These are phyloP conservation scores for Phaenicophaeus curvirostris DNA, from an alignment of 2,797 vertebrate genomes.

Conservation along the genomic window DNA sequence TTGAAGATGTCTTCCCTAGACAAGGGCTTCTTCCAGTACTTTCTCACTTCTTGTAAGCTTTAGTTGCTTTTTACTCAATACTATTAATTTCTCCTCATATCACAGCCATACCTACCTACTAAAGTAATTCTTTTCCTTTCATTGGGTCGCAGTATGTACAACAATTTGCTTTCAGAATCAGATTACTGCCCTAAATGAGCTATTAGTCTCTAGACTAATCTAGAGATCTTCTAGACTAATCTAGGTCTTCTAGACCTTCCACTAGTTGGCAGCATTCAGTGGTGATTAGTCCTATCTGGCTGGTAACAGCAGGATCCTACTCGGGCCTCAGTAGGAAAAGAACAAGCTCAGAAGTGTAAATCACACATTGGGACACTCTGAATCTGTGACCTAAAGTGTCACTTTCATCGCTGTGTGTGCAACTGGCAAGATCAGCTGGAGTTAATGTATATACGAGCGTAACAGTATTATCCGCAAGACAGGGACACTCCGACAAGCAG, in stretches of 20 bases:
- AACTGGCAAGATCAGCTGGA: not conserved
- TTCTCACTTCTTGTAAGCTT: not conserved
- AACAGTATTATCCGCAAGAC: not conserved
- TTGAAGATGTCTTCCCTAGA: not conserved
- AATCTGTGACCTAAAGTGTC: not conserved
- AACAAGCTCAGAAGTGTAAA: not conserved
- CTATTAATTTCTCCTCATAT: not conserved
- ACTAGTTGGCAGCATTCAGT: not conserved
- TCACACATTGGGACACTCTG: not conserved
- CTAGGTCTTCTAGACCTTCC: not conserved
- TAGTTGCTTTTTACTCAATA: not conserved
- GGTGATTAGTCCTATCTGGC: not conserved
- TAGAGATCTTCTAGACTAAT: no score
- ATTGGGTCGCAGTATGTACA: not conserved
- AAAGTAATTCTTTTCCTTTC: not conserved
- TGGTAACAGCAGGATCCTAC: not conserved
- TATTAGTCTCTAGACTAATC: not conserved
- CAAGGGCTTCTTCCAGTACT: not conserved
- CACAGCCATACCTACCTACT: not conserved
- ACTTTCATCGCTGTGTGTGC: not conserved
- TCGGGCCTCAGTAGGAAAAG: not conserved
- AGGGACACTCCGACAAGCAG: not conserved
- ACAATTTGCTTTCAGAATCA: constrained; percentile 37
- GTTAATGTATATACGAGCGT: not conserved
- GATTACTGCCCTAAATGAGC: constrained; percentile 29